Evolutionary conservation across 1,140 invertebrate species (phyloP), one percentile per base, ranked within the genome.

Genomic region (Akabosia matsudoensis): DNA sequence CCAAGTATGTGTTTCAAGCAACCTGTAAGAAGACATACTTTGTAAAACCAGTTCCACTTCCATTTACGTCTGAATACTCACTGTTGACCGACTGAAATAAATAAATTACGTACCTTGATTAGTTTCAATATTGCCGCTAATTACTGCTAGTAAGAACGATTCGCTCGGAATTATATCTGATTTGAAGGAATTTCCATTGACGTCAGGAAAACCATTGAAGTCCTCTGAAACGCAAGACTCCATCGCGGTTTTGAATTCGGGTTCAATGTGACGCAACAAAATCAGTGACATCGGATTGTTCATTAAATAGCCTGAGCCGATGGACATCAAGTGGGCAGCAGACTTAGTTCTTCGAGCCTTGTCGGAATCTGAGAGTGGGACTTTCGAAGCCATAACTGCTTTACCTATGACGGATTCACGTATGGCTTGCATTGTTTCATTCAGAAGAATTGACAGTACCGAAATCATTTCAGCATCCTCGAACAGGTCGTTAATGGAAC

Each of bases 161-260:
- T 95, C 93, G 0, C 91, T 90, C 28, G 93, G 93, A 79, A 95
- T 91, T 4, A 93, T 90, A 82, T 95, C 92, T 79, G 89, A 91
- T n/a, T 79, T 79, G 33, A 80, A 81, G 26, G 74, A 64, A 26
- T 75, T 80, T 16, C 76, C 79, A 74, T 70, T 77, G 33, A 75
- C 54, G 26, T 78, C 79, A 0, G 79, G 79, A 14, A 75, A 78
- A 13, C 45, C 31, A 10, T 31, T 56, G 24, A 75, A 79, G n/a
- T 79, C 79, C 24, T 74, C 67, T 4, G 37, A 31, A 16, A 75
- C 51, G 45, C 72, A 67, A 18, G 67, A 22, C 2, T 76, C 76
- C 70, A 79, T 74, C 0, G 73, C 76, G 3, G 33, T 26, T 54
- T 81, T 78, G 18, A 79, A 70, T 13, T 78, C 73, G 2, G 74